Conservation (phyloP, 2,113 vertebrate species). For the Glaucidium brasilianum region DNA sequence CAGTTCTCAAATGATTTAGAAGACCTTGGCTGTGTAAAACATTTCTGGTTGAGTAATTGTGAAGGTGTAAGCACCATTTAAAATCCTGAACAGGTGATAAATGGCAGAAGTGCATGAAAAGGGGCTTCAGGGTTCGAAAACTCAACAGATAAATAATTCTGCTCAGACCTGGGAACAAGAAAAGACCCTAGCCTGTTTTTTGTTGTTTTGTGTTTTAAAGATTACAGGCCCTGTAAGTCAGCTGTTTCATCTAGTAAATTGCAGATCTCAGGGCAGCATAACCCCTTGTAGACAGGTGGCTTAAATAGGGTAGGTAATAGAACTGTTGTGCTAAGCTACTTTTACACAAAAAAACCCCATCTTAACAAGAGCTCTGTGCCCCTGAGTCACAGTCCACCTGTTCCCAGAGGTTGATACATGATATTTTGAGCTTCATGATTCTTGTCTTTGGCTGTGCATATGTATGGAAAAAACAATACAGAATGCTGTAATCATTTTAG, state of each 20-base stretch:
- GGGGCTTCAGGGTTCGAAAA: background rate
- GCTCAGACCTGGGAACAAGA: background rate
- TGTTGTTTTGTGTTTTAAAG: background rate
- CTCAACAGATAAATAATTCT: slow-evolving; percentile 10
- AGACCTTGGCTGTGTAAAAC: background rate
- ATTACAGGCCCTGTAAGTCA: slow-evolving; percentile 68
- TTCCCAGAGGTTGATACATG: slow-evolving; percentile 41
- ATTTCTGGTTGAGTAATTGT: background rate
- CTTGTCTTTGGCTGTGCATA: background rate
- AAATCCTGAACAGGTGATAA: slow-evolving; percentile 24
- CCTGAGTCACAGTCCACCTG: slow-evolving; percentile 70
- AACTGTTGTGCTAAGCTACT: slow-evolving; percentile 66
- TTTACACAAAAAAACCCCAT: slow-evolving; percentile 76
- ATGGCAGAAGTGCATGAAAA: background rate
- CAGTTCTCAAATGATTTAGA: background rate
- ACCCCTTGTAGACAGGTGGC: slow-evolving; percentile 81
- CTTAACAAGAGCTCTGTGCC: slow-evolving; percentile 79
- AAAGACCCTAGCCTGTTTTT: background rate
- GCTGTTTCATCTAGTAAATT: slow-evolving; percentile 75
- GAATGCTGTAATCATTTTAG: slow-evolving; percentile 45
- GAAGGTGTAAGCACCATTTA: background rate
- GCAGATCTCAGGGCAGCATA: slow-evolving; percentile 38
- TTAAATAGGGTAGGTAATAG: slow-evolving; percentile 73
- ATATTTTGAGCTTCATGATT: slow-evolving; percentile 26
- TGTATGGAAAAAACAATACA: slow-evolving; percentile 12